Evolutionary conservation across 1,140 invertebrate genomes (phyloP), one percentile per base, ranked within the genome.

Genomic region (Cryptotermes secundus): DNA sequence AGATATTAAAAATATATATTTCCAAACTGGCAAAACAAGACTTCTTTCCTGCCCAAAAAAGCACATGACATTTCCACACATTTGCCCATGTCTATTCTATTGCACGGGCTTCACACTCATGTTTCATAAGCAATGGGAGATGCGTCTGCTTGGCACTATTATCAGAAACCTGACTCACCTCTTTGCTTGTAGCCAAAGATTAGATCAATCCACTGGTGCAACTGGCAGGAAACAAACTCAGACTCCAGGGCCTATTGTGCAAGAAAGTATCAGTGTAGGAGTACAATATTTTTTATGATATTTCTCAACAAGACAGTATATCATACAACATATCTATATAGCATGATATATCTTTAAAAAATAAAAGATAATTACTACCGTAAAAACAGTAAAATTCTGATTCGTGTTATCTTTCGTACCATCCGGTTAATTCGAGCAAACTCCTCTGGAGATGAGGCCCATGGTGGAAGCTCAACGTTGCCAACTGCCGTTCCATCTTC

Each of bases 121-220:
- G 14, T 49, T 49, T 19, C 45, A 49, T 49, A 49, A 16, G 45
- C 79, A 12, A 12, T 79, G 31, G 19, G 19, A n/a, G n/a, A n/a
- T 80, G 19, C 16, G 4, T 80, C 19, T 34, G 22, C n/a, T n/a
- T n/a, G n/a, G n/a, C n/a, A n/a, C n/a, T n/a, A n/a, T n/a, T n/a
- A n/a, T n/a, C n/a, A n/a, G n/a, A n/a, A n/a, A n/a, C n/a, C 22
- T 38, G 80, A 59, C 86, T 87, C 90, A 96, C 96, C 98, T 93
- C 96, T 94, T 90, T 99, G 99, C 90, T 99, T 99, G 90, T 99
- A 99, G 82, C 99, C 99, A 90, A 99, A 99, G 88, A 99, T 99
- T 81, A 99, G 92, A 91, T 99, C 99, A 87, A 99, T 99, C 99
- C 99, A 99, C 89, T 99, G 98, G 89, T 99, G 99, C 84, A 99